These are phyloP conservation scores for Ctenicera cuprea DNA, from an alignment of 2,888 invertebrate genomes.

Conservation along the genomic window DNA sequence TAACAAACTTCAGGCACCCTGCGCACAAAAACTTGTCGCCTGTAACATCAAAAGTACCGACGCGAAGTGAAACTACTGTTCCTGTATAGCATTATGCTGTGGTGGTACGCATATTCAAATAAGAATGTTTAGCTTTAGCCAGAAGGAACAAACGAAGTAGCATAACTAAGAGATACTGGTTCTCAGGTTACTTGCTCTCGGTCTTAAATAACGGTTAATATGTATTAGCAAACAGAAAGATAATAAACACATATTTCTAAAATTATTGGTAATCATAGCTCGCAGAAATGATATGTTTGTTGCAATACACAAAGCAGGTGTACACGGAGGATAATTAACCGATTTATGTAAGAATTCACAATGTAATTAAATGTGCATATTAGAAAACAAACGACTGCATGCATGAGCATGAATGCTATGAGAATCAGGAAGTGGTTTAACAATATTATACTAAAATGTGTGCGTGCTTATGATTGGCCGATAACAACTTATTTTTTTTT, in stretches of 20 bases:
- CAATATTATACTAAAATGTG: background rate
- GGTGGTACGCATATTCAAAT: too few relatives aligned
- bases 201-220: slow-evolving; percentile 1
- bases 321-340: slow-evolving; percentile 29
- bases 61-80: too few relatives aligned
- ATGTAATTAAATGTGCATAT: slow-evolving; percentile 35
- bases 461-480: background rate
- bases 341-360: slow-evolving; percentile 36
- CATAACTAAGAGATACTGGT: background rate
- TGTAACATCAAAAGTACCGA: too few relatives aligned
- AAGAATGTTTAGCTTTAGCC: slow-evolving; percentile 5
- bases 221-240: background rate
- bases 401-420: slow-evolving; percentile 14
- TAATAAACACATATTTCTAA: slow-evolving; percentile 4
- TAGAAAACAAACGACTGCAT: slow-evolving; percentile 14
- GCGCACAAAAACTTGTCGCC: too few relatives aligned
- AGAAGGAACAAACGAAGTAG: slow-evolving; percentile 12
- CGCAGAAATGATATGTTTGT: slow-evolving; percentile 14
- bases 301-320: slow-evolving; percentile 12
- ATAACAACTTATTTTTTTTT: background rate
- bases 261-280: slow-evolving; percentile 24
- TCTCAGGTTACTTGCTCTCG: background rate
- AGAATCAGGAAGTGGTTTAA: slow-evolving; percentile 22
- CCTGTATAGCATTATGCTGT: too few relatives aligned
- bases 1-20: too few relatives aligned